These are phyloP conservation scores for Calycopis cecrops DNA, from an alignment of 1,140 invertebrate genomes.

Conservation along the genomic window DNA sequence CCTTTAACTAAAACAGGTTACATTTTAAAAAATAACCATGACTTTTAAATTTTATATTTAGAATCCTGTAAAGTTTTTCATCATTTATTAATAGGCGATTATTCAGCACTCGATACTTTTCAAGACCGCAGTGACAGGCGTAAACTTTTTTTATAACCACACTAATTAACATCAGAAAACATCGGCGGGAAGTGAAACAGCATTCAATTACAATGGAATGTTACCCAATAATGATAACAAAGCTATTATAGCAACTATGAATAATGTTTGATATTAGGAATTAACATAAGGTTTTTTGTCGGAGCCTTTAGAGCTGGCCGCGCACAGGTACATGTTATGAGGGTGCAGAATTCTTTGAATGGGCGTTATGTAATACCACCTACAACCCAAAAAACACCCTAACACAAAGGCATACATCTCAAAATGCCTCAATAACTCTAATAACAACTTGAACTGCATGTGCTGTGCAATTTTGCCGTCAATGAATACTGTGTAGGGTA, in stretches of 20 bases:
- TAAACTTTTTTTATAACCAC: constrained; percentile 32
- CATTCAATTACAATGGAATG: constrained; percentile 54
- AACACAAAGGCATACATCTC: constrained; percentile 18
- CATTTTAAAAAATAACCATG: no score
- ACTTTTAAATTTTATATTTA: no score
- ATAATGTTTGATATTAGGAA: constrained; percentile 67
- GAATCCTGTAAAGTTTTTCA: no score
- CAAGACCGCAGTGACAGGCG: constrained; percentile 34
- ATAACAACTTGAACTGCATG: constrained; percentile 20
- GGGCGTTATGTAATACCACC: constrained; percentile 36
- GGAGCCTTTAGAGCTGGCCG: constrained; percentile 66
- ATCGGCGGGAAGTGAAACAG: constrained; percentile 35
- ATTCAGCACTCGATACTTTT: constrained; percentile 18
- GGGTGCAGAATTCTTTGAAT: constrained; percentile 73
- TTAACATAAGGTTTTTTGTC: constrained; percentile 73
- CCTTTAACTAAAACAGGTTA: no score
- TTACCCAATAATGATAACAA: constrained; percentile 70
- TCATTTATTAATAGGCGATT: no score
- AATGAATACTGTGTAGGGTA: constrained; percentile 19
- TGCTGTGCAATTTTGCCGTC: constrained; percentile 12
- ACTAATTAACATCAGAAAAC: constrained; percentile 39
- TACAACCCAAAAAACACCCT: constrained; percentile 26
- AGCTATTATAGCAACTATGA: constrained; percentile 68
- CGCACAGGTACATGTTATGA: constrained; percentile 68
- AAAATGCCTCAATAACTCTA: constrained; percentile 21